Conservation (phyloP, 2,113 vertebrate species). For the Otolemur garnettii region DNA sequence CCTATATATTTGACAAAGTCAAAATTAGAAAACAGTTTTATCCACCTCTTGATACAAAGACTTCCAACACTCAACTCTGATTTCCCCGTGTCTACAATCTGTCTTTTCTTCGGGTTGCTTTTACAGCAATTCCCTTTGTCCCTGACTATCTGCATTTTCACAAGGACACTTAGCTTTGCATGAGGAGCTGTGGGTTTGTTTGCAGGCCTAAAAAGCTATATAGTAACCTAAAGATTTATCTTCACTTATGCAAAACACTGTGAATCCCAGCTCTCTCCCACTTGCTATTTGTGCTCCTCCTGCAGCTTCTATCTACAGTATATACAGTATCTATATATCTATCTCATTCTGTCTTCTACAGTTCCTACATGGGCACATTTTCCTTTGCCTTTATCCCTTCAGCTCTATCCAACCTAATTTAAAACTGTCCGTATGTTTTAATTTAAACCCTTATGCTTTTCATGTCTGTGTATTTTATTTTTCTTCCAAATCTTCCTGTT, state of each 20-base stretch:
- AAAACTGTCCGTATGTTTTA: not conserved
- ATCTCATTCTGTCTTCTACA: not conserved
- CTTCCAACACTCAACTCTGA: not conserved
- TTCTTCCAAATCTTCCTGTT: not conserved
- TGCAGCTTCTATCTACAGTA: not conserved
- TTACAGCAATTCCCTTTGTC: not conserved
- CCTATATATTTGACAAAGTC: not conserved
- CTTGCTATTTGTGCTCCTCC: not conserved
- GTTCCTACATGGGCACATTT: not conserved
- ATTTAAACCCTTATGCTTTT: not conserved
- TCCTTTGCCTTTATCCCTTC: not conserved
- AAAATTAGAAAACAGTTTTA: not conserved
- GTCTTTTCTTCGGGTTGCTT: not conserved
- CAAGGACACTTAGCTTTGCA: not conserved
- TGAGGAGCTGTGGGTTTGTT: not conserved
- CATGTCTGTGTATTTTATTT: not conserved
- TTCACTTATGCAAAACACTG: not conserved
- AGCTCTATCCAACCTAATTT: not conserved
- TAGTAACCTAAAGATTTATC: not conserved
- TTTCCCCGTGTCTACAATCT: not conserved
- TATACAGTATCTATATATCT: not conserved
- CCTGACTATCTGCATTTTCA: not conserved
- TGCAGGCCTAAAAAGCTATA: not conserved
- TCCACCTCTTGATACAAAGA: not conserved
- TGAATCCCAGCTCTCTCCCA: not conserved